Evolutionary conservation across 2,113 vertebrate species (phyloP).

Genomic region (Aegypius monachus): DNA sequence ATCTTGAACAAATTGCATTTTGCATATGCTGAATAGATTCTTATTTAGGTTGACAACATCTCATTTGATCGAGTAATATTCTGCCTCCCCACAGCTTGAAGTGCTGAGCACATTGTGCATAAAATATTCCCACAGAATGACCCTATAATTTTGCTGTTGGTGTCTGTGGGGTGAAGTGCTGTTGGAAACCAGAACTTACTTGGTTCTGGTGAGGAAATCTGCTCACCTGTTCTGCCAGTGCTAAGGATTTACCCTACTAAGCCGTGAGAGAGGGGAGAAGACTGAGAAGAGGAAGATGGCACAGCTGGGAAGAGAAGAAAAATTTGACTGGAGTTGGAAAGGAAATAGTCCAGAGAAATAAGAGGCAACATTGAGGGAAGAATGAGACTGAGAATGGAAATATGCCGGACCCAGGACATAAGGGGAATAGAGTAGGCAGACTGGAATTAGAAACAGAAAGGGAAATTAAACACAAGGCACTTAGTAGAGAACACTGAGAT

Average conservation of each 20-base stretch:
- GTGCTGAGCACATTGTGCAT: not conserved
- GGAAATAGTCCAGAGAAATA: not conserved
- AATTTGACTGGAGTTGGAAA: not conserved
- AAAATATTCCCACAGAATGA: not conserved
- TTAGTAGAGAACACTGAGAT: not conserved
- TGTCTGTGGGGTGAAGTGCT: not conserved
- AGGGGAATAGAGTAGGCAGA: not conserved
- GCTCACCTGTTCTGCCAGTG: not conserved
- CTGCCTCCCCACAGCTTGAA: not conserved
- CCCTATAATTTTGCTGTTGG: not conserved
- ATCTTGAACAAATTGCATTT: not conserved
- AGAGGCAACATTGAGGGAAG: not conserved
- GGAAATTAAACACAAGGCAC: not conserved
- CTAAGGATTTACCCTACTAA: not conserved
- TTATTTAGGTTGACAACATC: not conserved
- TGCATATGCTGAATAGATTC: not conserved
- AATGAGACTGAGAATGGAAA: not conserved
- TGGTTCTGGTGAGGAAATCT: not conserved
- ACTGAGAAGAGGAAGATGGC: not conserved
- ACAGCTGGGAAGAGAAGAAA: not conserved
- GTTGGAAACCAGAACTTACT: not conserved
- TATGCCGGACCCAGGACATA: fast-evolving
- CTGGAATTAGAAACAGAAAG: not conserved
- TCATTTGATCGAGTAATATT: not conserved
- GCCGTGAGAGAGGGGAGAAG: not conserved